Base-by-base conservation (phyloP, 2,888 invertebrate species). In the Anarsia innoxiella region DNA sequence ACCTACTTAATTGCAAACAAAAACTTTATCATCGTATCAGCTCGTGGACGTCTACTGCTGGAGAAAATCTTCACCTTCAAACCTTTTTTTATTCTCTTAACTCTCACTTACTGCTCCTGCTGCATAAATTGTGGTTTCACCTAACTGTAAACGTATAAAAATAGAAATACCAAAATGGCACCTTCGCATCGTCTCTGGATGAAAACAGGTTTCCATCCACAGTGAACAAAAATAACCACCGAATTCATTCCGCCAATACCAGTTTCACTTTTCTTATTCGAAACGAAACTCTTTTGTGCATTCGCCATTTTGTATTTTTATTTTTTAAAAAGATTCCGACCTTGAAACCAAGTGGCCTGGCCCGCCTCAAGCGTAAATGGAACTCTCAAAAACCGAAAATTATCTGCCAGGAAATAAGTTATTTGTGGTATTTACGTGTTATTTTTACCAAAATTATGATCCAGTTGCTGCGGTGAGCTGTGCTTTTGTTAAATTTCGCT, bases 291-390 rank as follows among this genome's bases (percentile, higher is more conserved):
- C n/a, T n/a, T n/a, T n/a, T n/a, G 35, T 41, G 40, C 47, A 61
- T 3, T 11, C 12, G 11, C 65, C 66, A 66, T 69, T 39, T 67
- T 66, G 46, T 48, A 56, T 56, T 56, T 59, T 56, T 57, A 56
- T 54, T 55, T 63, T 58, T 53, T 25, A 10, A 33, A 26, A 10
- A 33, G 51, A 56, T 52, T 44, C 42, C 53, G 70, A 51, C 80
- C 78, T 78, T 77, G 72, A 30, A 35, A 35, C 63, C 76, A 77
- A 77, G 67, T 73, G 75, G 56, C 51, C 49, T 48, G 49, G 49
- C 5, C 13, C 1, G 29, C 65, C 62, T 46, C 53, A 42, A 62
- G 65, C 46, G 49, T 58, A 63, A 62, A 57, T 52, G 41, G 35
- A 42, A 43, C 46, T 42, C 38, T 51, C 32, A 45, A 48, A 53